A percentile compares a stretch with the other conserved stretches of the same genome.
Conservation (phyloP, 2,888 invertebrate species). For the Hirtodrosophila cameraria region DNA sequence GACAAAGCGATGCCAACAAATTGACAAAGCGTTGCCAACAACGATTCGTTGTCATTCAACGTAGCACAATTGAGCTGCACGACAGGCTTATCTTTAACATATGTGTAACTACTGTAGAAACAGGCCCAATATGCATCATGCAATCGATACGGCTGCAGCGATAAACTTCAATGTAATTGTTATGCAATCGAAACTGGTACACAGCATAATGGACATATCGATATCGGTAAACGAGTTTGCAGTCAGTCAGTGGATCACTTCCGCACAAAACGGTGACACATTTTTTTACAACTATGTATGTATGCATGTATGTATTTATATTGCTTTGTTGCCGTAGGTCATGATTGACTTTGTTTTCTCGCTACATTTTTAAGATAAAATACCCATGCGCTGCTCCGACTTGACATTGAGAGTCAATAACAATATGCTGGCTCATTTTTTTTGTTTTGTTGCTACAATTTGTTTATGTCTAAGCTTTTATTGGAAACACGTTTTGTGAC, state of each 20-base stretch:
- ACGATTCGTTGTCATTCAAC: no score
- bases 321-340: conserved; percentile 67
- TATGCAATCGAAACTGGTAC: conserved; percentile 53
- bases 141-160: conserved; percentile 27
- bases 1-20: no score
- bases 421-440: conserved; percentile 56
- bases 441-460: conserved; percentile 35
- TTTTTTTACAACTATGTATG: conserved; percentile 21
- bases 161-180: conserved; percentile 22
- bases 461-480: conserved; percentile 21
- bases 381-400: conserved; percentile 50
- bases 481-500: conserved; percentile 60
- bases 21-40: no score
- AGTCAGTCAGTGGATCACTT: conserved; percentile 43
- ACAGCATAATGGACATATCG: conserved; percentile 21
- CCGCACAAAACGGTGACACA: conserved; percentile 47
- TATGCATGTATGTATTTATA: not conserved
- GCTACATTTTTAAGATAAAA: conserved; percentile 47
- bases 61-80: no score
- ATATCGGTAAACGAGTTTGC: conserved; percentile 44
- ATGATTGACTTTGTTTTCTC: conserved; percentile 49
- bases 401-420: conserved; percentile 74
- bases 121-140: conserved; percentile 7
- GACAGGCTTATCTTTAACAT: no score
- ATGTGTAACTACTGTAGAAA: no score